Evolutionary conservation across 2,888 invertebrate species (phyloP), one percentile per base, ranked within the genome.

Genomic region (Athripsodes cinereus): DNA sequence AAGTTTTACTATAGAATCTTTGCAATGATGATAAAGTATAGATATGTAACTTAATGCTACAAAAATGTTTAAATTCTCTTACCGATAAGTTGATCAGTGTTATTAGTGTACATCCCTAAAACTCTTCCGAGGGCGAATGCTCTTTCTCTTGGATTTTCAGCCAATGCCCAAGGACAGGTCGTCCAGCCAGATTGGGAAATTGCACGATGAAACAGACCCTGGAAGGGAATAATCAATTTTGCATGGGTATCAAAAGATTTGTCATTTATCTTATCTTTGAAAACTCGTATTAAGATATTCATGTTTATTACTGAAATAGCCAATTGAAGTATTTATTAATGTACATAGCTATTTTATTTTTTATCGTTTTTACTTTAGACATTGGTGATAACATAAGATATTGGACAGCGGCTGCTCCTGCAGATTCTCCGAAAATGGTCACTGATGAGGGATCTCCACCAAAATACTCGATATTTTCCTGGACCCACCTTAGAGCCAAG

Each of bases 181-280:
- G 81, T 81, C 55, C 81, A 75, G 1, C 84, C 84, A 64, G 83
- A 83, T 67, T 84, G 78, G 0, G 83, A 81, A 52, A 84, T 84
- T 10, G 79, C 84, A 2, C 79, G 78, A 64, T 83, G 82, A 67
- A 84, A 84, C n/a, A 84, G 70, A 26, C 83, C 84, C 72, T 78
- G 59, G 11, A 47, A 47, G 10, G 10, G 3, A 6, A 10, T 26
- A 10, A 26, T 26, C n/a, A n/a, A n/a, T n/a, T n/a, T n/a, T n/a
- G n/a, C n/a, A n/a, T n/a, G n/a, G n/a, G n/a, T n/a, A n/a, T n/a
- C n/a, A n/a, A n/a, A n/a, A n/a, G n/a, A n/a, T n/a, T n/a, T n/a
- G n/a, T n/a, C n/a, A n/a, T n/a, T 46, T 16, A 46, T 8, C n/a
- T 13, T 46, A 46, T 46, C 5, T 13, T 16, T 16, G n/a, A 20